phyloP scores from a whole-genome alignment of 1,140 invertebrate genomes.

The Zaprionus gabonicus region DNA sequence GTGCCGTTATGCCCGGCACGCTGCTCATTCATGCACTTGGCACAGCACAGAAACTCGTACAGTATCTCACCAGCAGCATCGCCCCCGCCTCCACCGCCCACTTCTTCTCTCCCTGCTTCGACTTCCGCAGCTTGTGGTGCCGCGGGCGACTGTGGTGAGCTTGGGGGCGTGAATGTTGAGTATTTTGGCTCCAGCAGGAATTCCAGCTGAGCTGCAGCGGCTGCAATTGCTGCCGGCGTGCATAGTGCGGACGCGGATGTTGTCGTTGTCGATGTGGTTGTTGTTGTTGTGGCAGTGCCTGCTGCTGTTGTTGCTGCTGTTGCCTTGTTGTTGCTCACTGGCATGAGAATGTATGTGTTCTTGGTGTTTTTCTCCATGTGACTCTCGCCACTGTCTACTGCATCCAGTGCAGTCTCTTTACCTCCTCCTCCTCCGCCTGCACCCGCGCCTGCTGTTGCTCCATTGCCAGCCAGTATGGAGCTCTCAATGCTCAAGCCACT shows the following conservation, averaged over 20 bases:
- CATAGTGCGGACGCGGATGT: conserved; percentile 10
- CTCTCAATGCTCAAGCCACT: conserved; percentile 83
- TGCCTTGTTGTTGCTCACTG: conserved; percentile 58
- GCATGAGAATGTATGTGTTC: conserved; percentile 81
- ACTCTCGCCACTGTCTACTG: neutral
- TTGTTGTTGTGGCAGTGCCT: conserved; percentile 2
- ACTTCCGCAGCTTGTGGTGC: conserved; percentile 2
- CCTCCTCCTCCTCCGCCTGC: neutral
- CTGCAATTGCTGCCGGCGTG: conserved; percentile 51
- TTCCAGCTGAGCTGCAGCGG: conserved; percentile 68
- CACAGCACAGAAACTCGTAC: conserved; percentile 84
- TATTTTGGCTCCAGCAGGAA: conserved; percentile 78
- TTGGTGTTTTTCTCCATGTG: conserved; percentile 44
- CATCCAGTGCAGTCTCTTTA: neutral
- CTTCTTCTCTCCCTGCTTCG: neutral
- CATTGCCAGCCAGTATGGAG: conserved; percentile 63
- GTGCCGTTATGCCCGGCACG: conserved; percentile 49
- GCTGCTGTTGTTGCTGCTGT: conserved; percentile 11
- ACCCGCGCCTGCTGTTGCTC: neutral
- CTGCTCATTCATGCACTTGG: conserved; percentile 83
- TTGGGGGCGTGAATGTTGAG: conserved; percentile 60
- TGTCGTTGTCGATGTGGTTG: neutral
- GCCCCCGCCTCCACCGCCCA: neutral
- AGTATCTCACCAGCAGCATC: conserved; percentile 60
- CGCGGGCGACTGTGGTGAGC: conserved; percentile 20